Evolutionary conservation across 1,140 invertebrate species (phyloP).

Genomic region (fruit fly (Drosophila melanogaster)): DNA sequence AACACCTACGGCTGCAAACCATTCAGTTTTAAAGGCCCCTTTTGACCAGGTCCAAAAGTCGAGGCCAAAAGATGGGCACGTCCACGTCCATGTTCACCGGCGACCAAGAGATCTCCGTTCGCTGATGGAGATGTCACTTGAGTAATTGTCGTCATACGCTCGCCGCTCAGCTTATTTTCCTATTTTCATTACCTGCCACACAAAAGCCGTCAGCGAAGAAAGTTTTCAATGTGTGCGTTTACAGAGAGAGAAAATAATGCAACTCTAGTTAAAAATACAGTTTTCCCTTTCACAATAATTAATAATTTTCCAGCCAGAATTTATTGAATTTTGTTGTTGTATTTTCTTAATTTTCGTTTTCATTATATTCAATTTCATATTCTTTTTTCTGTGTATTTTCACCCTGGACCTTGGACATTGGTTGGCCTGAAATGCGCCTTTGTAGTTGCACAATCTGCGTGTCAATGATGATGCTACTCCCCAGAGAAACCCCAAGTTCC

Average conservation of each 20-base stretch:
- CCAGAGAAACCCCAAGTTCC: slow-evolving; percentile 42
- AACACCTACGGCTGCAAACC: slow-evolving; percentile 10
- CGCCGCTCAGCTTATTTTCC: slow-evolving; percentile 52
- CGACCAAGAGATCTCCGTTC: slow-evolving; percentile 39
- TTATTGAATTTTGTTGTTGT: not conserved
- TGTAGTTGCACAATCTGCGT: slow-evolving; percentile 80
- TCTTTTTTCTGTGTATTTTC: not conserved
- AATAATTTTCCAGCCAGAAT: not conserved
- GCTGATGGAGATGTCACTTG: slow-evolving; percentile 80
- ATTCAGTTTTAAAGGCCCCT: slow-evolving; percentile 5
- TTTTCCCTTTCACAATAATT: not conserved
- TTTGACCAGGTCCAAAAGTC: slow-evolving; percentile 8
- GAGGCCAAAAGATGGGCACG: slow-evolving; percentile 53
- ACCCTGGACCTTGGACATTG: slow-evolving; percentile 13
- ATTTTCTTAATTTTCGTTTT: not conserved
- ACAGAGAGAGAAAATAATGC: not conserved
- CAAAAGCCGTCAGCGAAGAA: slow-evolving; percentile 49
- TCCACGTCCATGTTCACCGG: slow-evolving; percentile 25
- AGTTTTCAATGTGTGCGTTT: slow-evolving; percentile 41
- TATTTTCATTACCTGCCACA: slow-evolving; percentile 53
- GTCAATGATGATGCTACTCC: slow-evolving; percentile 68
- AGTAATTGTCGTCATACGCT: slow-evolving; percentile 75
- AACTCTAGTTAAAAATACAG: too few species aligned
- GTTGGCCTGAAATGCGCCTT: slow-evolving; percentile 42
- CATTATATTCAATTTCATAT: too few species aligned